These are phyloP conservation scores for Malurus melanocephalus DNA, from an alignment of 2,113 vertebrate species.

Conservation along the genomic window DNA sequence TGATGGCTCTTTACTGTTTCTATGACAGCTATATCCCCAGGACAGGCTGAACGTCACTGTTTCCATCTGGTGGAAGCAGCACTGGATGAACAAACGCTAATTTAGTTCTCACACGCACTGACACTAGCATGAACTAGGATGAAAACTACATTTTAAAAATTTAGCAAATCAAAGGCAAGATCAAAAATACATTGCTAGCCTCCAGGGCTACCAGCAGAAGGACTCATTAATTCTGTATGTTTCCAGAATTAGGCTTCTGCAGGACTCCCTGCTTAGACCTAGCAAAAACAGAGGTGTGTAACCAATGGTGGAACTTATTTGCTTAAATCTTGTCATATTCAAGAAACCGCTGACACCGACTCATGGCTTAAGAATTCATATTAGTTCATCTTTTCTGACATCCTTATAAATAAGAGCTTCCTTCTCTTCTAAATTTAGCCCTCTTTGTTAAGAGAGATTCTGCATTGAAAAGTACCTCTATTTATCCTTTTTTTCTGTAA, in stretches of 20 bases:
- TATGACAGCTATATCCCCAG: constrained; percentile 33
- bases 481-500: constrained; percentile 12
- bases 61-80: constrained; percentile 45
- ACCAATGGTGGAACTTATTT: not conserved
- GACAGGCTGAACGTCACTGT: not conserved
- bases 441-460: not conserved
- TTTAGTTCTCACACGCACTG: constrained; percentile 16
- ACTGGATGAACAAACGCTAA: not conserved
- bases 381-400: not conserved
- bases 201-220: not conserved
- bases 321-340: not conserved
- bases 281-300: not conserved
- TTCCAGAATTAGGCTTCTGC: not conserved
- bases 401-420: not conserved
- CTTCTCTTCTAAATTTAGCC: not conserved
- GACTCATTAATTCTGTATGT: not conserved
- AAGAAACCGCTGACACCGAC: not conserved
- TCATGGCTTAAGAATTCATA: not conserved
- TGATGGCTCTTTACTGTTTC: constrained; percentile 10
- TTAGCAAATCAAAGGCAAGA: constrained; percentile 30
- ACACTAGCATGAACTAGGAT: not conserved
- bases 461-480: constrained; percentile 3
- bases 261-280: not conserved
- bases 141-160: constrained; percentile 31
- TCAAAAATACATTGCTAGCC: not conserved